Base-by-base conservation (phyloP, 2,113 vertebrate genomes). In the Bufo gargarizans region DNA sequence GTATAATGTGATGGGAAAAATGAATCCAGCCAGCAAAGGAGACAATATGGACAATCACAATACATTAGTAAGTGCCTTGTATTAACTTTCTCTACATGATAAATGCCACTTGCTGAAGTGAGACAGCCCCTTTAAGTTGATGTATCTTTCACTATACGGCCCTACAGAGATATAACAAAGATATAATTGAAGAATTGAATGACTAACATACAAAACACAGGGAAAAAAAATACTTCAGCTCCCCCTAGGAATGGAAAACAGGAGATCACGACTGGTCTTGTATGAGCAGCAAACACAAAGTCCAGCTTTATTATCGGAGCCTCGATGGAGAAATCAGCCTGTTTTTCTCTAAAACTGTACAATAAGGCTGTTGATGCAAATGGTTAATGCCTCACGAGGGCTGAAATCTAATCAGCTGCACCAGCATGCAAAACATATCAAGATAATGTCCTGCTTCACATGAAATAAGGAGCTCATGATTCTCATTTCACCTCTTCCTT, bases 391-490 rank as follows among this genome's bases (percentile, higher is more conserved):
- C 78, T 17, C 87, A 88, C 80, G 87, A 88, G 87, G 33, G 55
- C 58, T 82, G 33, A 90, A 91, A 93, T 92, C 85, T 90, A 91
- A 93, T 91, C 56, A 90, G 81, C 22, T 20, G 65, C 86, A 89
- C 89, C 76, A 89, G 90, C 88, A 86, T 53, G 88, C 88, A 53
- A 63, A 56, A 89, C 89, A 90, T 84, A 86, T 0, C 0, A 53
- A 90, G 85, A 91, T 91, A 89, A 91, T 65, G 43, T 61, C 85
- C 90, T 89, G 90, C 61, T 90, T 86, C 88, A 72, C 78, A 53
- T 82, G 77, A 93, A 92, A 91, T 90, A 71, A 87, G 89, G 84
- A 91, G 53, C 69, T 90, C 56, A 86, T 93, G 83, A 93, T 92
- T 92, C 90, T 79, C 87, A 82, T 91, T 91, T 91, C 69, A 89